A percentile compares a stretch with the other conserved stretches of the same genome.
Conservation (phyloP, 2,888 invertebrate species). For the Dermolepida albohirtum region DNA sequence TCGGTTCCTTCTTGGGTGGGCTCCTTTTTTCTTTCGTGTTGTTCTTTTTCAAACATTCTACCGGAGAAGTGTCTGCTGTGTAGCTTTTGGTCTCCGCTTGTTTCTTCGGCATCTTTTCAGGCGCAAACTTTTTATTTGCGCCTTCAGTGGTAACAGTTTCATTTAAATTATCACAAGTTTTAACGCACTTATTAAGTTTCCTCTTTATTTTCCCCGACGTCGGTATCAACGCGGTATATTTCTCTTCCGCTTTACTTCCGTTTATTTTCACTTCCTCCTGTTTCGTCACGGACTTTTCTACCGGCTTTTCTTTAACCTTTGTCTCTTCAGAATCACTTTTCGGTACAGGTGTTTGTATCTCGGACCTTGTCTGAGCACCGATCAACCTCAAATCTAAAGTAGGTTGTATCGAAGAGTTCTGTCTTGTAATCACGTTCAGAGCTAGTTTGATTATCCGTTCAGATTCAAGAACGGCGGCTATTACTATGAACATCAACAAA, state of each 20-base stretch:
- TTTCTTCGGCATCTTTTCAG: slow-evolving; percentile 37
- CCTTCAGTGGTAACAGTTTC: slow-evolving; percentile 40
- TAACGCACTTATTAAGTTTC: slow-evolving; percentile 57
- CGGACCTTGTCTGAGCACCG: slow-evolving; percentile 64
- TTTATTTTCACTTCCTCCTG: slow-evolving; percentile 55
- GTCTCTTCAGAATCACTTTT: slow-evolving; percentile 54
- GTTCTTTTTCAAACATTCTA: slow-evolving; percentile 44
- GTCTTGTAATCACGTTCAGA: slow-evolving; percentile 63
- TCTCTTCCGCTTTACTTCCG: slow-evolving; percentile 57
- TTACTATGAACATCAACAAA: slow-evolving; percentile 74
- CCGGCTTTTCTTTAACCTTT: slow-evolving; percentile 53
- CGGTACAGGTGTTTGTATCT: slow-evolving; percentile 55
- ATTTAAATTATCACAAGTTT: slow-evolving; percentile 51
- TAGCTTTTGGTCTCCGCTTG: slow-evolving; percentile 44
- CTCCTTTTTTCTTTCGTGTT: slow-evolving; percentile 33
- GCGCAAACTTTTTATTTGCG: slow-evolving; percentile 43
- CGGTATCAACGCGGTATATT: slow-evolving; percentile 58
- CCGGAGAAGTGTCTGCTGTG: slow-evolving; percentile 10
- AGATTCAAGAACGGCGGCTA: slow-evolving; percentile 79
- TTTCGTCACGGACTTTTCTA: slow-evolving; percentile 52
- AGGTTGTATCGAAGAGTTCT: slow-evolving; percentile 69
- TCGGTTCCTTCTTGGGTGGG: slow-evolving; percentile 45
- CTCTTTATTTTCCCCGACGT: slow-evolving; percentile 60
- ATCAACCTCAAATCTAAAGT: slow-evolving; percentile 73
- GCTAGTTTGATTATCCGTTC: slow-evolving; percentile 74